Conservation (phyloP, 2,113 vertebrate species). For the Eretmochelys imbricata region DNA sequence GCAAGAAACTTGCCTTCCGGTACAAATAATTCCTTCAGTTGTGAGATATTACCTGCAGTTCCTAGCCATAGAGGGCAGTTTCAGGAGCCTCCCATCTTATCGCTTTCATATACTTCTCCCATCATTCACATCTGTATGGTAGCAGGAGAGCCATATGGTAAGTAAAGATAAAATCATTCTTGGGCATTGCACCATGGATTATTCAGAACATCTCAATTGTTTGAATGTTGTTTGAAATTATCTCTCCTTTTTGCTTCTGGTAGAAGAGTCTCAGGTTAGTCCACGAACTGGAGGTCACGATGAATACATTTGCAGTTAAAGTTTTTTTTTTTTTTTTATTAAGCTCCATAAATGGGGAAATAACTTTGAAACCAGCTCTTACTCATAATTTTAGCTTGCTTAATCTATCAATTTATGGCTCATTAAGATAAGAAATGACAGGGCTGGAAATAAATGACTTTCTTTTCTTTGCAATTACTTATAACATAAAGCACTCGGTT, state of each 20-base stretch:
- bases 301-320: constrained; percentile 8
- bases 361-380: background rate
- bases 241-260: background rate
- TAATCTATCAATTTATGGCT: constrained; percentile 70
- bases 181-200: accelerated
- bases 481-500: constrained; percentile 61
- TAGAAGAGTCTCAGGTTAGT: background rate
- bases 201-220: background rate
- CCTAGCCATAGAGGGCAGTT: background rate
- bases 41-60: background rate
- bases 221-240: background rate
- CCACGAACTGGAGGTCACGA: background rate
- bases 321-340: background rate
- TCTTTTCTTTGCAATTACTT: constrained; percentile 69
- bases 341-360: background rate
- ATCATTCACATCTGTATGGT: background rate
- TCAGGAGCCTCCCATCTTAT: background rate
- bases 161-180: background rate
- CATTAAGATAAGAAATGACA: constrained; percentile 70
- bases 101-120: background rate
- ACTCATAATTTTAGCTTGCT: constrained; percentile 47
- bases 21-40: background rate
- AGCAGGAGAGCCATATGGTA: background rate
- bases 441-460: constrained; percentile 49
- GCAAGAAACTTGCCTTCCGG: background rate